Evolutionary conservation across 2,888 invertebrate species (phyloP).

Genomic region (Vanessa cardui): DNA sequence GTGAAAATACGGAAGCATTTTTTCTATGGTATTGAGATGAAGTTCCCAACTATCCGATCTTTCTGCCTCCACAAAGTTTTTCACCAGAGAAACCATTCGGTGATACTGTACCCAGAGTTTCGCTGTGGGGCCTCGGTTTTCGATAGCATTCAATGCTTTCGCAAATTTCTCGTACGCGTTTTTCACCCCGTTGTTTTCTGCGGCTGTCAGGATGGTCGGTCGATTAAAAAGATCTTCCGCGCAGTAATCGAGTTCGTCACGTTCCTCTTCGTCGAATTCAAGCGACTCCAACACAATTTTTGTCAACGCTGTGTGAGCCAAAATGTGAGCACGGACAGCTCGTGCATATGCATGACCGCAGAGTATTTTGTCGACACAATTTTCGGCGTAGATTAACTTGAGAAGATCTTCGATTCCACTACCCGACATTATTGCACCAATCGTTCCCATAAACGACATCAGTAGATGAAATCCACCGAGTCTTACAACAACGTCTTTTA

Average conservation of each 20-base stretch:
- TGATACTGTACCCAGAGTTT: slow-evolving; percentile 39
- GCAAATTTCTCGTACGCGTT: slow-evolving; percentile 22
- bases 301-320: slow-evolving; percentile 23
- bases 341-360: slow-evolving; percentile 36
- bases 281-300: slow-evolving; percentile 42
- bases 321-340: slow-evolving; percentile 33
- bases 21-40: slow-evolving; percentile 46
- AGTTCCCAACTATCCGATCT: neutral
- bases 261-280: slow-evolving; percentile 40
- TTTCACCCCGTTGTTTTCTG: neutral
- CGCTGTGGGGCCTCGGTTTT: slow-evolving; percentile 53
- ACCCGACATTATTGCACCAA: too few species aligned
- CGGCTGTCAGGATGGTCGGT: neutral
- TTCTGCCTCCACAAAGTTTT: slow-evolving; percentile 51
- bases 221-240: slow-evolving; percentile 40
- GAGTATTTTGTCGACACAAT: slow-evolving; percentile 37
- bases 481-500: too few species aligned
- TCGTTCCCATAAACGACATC: too few species aligned
- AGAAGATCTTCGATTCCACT: too few species aligned
- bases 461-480: too few species aligned
- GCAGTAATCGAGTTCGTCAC: slow-evolving; percentile 44
- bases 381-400: slow-evolving; percentile 45
- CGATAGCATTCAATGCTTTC: slow-evolving; percentile 29
- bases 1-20: slow-evolving; percentile 58
- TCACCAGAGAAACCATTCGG: slow-evolving; percentile 55